A percentile compares a stretch with the other conserved stretches of the same genome.
These are phyloP conservation scores for Erpornis zantholeuca DNA, from an alignment of 2,113 vertebrate species.

Conservation along the genomic window DNA sequence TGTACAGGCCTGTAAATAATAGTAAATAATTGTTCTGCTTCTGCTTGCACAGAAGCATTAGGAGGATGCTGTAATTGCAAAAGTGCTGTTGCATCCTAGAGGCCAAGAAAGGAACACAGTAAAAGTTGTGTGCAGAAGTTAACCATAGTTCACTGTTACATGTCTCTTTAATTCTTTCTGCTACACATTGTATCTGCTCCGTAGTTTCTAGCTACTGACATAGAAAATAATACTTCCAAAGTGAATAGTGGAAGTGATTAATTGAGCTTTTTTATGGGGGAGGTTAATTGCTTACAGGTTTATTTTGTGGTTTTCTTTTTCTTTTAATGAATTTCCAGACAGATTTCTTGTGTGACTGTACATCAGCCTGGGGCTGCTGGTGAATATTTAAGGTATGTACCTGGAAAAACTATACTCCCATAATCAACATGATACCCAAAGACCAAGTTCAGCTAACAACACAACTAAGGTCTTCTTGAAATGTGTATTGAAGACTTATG, in stretches of 20 bases:
- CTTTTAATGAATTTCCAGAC: background rate
- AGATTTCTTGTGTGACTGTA: background rate
- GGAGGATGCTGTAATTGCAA: background rate
- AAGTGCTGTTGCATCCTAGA: background rate
- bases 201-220: background rate
- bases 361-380: background rate
- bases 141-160: background rate
- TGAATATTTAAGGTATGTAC: background rate
- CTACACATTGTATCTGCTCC: background rate
- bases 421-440: background rate
- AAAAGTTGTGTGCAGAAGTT: background rate
- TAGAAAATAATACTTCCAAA: background rate
- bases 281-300: background rate
- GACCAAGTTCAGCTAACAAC: background rate
- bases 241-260: background rate
- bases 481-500: background rate
- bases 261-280: background rate
- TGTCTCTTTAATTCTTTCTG: background rate
- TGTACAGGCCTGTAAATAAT: background rate
- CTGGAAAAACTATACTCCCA: background rate
- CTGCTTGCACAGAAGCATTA: background rate
- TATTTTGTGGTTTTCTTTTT: background rate
- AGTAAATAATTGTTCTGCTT: background rate
- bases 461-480: background rate
- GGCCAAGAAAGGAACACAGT: background rate